Evolutionary conservation across 2,797 vertebrate species (phyloP).

Genomic region (Acanthornis magna): DNA sequence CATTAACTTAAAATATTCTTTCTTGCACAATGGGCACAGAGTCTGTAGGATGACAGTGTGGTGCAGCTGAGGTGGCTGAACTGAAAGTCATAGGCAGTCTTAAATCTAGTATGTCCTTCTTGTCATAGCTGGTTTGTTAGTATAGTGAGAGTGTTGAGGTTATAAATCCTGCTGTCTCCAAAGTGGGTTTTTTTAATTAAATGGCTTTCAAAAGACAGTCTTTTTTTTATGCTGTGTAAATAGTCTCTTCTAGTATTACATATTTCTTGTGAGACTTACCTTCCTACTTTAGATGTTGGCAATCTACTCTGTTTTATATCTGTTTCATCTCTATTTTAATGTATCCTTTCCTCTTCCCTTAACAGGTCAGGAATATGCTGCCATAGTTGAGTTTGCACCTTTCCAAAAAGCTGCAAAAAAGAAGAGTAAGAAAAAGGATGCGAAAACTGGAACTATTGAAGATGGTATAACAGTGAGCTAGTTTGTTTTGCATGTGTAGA

Average conservation of each 20-base stretch:
- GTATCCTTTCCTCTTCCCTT: neutral
- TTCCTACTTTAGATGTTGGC: neutral
- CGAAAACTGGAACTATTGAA: slow-evolving; percentile 92
- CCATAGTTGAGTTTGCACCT: slow-evolving; percentile 97
- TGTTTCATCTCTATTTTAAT: neutral
- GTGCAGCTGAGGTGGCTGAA: neutral
- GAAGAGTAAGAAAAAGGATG: slow-evolving; percentile 95
- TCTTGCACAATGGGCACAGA: neutral
- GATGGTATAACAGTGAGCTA: slow-evolving; percentile 81
- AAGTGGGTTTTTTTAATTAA: neutral
- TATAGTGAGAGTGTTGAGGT: neutral
- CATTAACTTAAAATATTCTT: neutral
- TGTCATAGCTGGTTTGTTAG: neutral
- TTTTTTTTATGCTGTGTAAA: neutral
- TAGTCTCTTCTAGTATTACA: neutral
- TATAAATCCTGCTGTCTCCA: neutral
- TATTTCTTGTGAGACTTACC: neutral
- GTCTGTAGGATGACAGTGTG: neutral
- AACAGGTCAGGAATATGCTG: slow-evolving; percentile 95
- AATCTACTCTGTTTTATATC: neutral
- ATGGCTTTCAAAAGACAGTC: neutral
- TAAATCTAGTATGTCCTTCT: neutral
- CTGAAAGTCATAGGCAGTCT: neutral
- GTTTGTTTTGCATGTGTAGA: slow-evolving; percentile 11
- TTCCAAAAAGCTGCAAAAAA: slow-evolving; percentile 99